Evolutionary conservation across 2,888 invertebrate species (phyloP), one percentile per base, ranked within the genome.

Genomic region (Sepioteuthis lessoniana): DNA sequence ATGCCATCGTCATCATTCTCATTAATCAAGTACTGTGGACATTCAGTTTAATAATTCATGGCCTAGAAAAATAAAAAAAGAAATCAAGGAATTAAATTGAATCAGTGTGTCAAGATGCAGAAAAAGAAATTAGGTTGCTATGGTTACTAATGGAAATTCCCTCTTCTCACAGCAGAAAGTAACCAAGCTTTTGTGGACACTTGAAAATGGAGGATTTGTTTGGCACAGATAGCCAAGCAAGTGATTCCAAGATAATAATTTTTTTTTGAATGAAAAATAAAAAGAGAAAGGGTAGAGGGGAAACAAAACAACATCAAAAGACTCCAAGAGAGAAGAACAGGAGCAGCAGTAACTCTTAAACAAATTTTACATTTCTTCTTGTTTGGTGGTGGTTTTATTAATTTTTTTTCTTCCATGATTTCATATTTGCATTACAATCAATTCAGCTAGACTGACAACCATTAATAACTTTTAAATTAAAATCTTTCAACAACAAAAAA

Each of bases 71-170:
- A 35, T 35, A n/a, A n/a, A 76, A 10, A 76, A 31, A 76, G 8
- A 76, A 76, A 76, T 76, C n/a, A 76, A 76, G n/a, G 2, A 76
- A 76, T 76, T 76, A n/a, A n/a, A 76, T 35, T 76, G 76, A 76
- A 76, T 35, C 76, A 76, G 76, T 76, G 76, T 76, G 31, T 76
- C 76, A 76, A 76, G 76, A 76, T 8, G n/a, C n/a, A n/a, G n/a
- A 13, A n/a, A n/a, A n/a, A n/a, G 16, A n/a, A n/a, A n/a, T 16
- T 76, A 76, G n/a, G 76, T 76, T 76, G 76, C 76, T 16, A 76
- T 76, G 76, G 76, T 76, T 76, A 76, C 76, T 76, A 76, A 76
- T 76, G 76, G 76, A 76, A 76, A 76, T 76, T 76, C n/a, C n/a
- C 76, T 76, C n/a, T 76, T 35, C n/a, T 13, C 76, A 16, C n/a